Evolutionary conservation across 2,888 invertebrate genomes (phyloP), one percentile per base, ranked within the genome.

Genomic region (Entomobrya multifasciata): DNA sequence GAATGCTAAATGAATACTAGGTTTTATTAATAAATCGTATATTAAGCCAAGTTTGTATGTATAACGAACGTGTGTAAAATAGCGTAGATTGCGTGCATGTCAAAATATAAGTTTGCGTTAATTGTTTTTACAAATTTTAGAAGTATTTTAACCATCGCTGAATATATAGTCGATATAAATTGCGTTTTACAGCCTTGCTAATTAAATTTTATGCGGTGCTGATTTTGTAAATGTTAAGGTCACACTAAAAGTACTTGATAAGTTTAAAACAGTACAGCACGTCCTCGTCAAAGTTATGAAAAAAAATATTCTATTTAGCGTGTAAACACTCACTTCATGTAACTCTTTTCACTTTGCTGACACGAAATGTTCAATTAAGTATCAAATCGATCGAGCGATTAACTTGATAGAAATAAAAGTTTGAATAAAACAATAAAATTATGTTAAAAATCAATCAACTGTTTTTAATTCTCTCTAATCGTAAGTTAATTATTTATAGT

Each of bases 401-500:
- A 27, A 52, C 52, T 52, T 36, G n/a, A 52, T 52, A 27, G n/a
- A n/a, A n/a, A n/a, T n/a, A n/a, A n/a, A 60, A 27, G 15, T 60
- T 60, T 60, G 27, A 60, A 60, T 60, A 60, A 57, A 57, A 57
- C 30, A 60, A 52, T 52, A 52, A 62, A 62, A 62, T 62, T 62
- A 20, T 70, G 44, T 41, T 70, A 62, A 13, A 62, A 62, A 13
- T 15, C n/a, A 62, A 25, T n/a, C n/a, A n/a, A n/a, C n/a, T 62
- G 36, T 36, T 6, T 8, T 36, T 62, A 17, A 1, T 13, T 11
- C 62, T 20, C 27, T 30, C 25, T 27, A 13, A 27, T 60, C 5
- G 5, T 22, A 10, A 8, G 22, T 57, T 60, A 72, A 72, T 87
- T 88, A 88, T 88, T 91, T 91, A 95, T 91, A 95, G 93, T 93